These are phyloP conservation scores for Xyliphius kryptos DNA, from an alignment of 2,113 vertebrate species.

Conservation along the genomic window DNA sequence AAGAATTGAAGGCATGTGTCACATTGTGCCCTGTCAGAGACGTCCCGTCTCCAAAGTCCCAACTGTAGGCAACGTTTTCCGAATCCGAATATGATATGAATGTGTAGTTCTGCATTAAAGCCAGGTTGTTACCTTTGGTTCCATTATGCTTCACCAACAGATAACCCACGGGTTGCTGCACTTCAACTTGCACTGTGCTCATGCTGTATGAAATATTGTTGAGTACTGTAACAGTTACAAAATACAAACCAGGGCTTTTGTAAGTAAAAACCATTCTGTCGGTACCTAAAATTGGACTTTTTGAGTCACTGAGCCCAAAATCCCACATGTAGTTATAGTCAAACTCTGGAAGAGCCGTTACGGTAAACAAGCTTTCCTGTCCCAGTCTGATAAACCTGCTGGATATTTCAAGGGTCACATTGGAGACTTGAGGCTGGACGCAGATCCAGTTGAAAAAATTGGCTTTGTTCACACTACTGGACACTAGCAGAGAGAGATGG, in stretches of 20 bases:
- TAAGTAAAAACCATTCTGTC: conserved; percentile 65
- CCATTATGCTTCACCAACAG: conserved; percentile 71
- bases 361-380: conserved; percentile 66
- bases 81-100: conserved; percentile 68
- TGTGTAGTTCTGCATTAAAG: conserved; percentile 67
- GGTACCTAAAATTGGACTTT: conserved; percentile 37
- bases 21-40: conserved; percentile 54
- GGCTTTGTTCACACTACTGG: conserved; percentile 77
- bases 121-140: conserved; percentile 64
- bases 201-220: conserved; percentile 85
- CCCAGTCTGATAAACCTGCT: conserved; percentile 66
- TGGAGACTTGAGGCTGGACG: conserved; percentile 77
- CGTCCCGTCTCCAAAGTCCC: conserved; percentile 83
- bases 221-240: conserved; percentile 74
- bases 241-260: conserved; percentile 67
- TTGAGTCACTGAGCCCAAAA: conserved; percentile 62
- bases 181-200: conserved; percentile 64
- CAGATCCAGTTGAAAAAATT: conserved; percentile 79
- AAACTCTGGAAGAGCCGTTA: conserved; percentile 67
- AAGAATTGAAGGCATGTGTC: conserved; percentile 66
- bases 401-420: conserved; percentile 63
- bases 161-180: conserved; percentile 72
- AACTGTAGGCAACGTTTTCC: conserved; percentile 67
- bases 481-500: conserved; percentile 73
- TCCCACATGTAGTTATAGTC: conserved; percentile 84